Base-by-base conservation (phyloP, 2,888 invertebrate species). In the Andrena bicolor region DNA sequence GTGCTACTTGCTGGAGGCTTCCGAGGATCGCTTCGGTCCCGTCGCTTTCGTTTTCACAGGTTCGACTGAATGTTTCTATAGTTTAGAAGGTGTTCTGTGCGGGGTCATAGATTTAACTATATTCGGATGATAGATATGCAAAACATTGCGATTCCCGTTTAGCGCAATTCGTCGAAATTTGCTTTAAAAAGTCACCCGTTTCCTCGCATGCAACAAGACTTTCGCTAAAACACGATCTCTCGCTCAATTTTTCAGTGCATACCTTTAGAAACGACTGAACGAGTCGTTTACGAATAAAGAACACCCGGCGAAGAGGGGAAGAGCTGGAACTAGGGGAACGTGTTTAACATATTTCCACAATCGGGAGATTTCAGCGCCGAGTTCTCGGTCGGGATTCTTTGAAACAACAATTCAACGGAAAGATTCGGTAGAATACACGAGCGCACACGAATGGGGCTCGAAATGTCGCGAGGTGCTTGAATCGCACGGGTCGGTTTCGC, bases 191-290 rank as follows among this genome's bases (percentile, higher is more conserved):
- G 1, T 41, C 41, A 41, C 41, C 1, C 0, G 41, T 16, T 41
- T 41, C 41, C 41, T 16, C 41, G 16, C 16, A 3, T 41, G 41
- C 41, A 41, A 13, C 41, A 41, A 41, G 41, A 5, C 41, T 41
- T 41, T 41, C 41, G 41, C 41, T 16, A 41, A 16, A 41, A 41
- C 41, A 16, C 4, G 41, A 16, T 41, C 5, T 41, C 41, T 16
- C 41, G 41, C 41, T 41, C 41, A 23, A 23, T 74, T 74, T 58
- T 66, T 66, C 73, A 26, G 41, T 41, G 20, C 28, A 53, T 51
- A 53, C 20, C 63, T 53, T 53, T 16, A 8, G n/a, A 73, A 73
- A 53, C 53, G 65, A 73, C 35, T 20, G 53, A 28, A 49, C 32
- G 41, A 28, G 48, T 20, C 72, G 51, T 28, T 35, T 26, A 26